Base-by-base conservation (phyloP, 2,113 vertebrate species). In the Petrocephalus zakoni region DNA sequence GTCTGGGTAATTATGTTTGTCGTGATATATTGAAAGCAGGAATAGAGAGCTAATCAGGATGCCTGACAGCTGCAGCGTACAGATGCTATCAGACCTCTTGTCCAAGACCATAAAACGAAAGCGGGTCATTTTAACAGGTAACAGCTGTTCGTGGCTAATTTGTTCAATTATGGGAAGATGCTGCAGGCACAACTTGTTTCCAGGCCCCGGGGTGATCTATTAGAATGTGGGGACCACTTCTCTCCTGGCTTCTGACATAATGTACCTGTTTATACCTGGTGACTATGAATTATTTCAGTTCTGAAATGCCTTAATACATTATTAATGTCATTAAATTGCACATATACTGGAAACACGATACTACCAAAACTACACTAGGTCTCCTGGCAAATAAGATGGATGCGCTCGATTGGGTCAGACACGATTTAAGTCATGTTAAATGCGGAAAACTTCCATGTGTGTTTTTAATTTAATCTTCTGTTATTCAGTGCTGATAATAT, bases 121-220 rank as follows among this genome's bases (percentile, higher is more conserved):
- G 93, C 92, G 87, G 95, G 95, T 94, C 94, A 94, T 95, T 95
- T 94, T 93, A 95, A 95, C 95, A 95, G 94, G 94, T 95, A 95
- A 93, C 95, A 95, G 94, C 94, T 96, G 95, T 88, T 95, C 92
- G 75, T 89, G 72, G 91, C 93, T 95, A 94, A 96, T 95, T 95
- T 94, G 94, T 94, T 95, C 94, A 95, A 95, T 96, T 94, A 95
- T 91, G 92, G 90, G 88, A 91, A 91, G 92, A 93, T 91, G 93
- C 94, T 93, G 91, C 92, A 91, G 90, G 93, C 91, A 85, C 91
- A 92, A 91, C 92, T 93, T 92, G 93, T 92, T 93, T 90, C 89
- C 87, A 47, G 1, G 91, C 88, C 93, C 91, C 13, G 15, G 87
- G 94, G 94, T 92, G 93, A 89, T 88, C 88, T 42, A 90, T 87